Base-by-base conservation (phyloP, 2,888 invertebrate genomes). In the Phengaris alcon region DNA sequence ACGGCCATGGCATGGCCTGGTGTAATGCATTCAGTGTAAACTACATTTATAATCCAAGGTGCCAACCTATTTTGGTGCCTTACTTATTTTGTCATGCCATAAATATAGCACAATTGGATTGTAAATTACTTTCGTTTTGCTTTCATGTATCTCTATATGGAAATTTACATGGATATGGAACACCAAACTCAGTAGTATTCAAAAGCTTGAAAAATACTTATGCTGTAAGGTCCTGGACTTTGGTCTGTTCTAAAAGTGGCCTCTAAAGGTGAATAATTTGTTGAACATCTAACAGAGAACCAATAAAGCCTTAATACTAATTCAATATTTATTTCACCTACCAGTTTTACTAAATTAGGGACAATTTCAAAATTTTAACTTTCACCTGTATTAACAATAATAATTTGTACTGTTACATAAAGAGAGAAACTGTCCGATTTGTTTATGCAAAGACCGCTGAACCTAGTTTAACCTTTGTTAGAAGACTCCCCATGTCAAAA, bases 391-490 rank as follows among this genome's bases (percentile, higher is more conserved):
- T 64, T 64, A 10, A 22, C 22, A 9, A 64, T 64, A 44, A 44
- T 64, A 35, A 35, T 35, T 44, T 44, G 35, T 59, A 59, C 12
- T 35, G 13, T 44, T 44, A 64, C 64, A 64, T 64, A 44, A 35
- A 35, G 35, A 35, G 35, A 44, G 64, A 64, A 64, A 64, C 35
- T 64, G 35, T 35, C 44, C 6, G 35, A 35, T 59, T 59, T 22
- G 15, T 64, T 6, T 35, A 64, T 44, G 7, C 64, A 12, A 35
- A 64, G 35, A 64, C 13, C 12, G 64, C 12, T 64, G 64, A 64
- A 64, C 64, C 64, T 64, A 64, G 64, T 44, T 12, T 64, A 64
- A 64, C 64, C 64, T 64, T 64, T 64, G 64, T 64, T 64, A 59
- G 22, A 64, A 44, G 44, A 64, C 12, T 35, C 35, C 4, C 35